phyloP scores from a whole-genome alignment of 64 coral and sea anemone species.

The Pocillopora damicornis region DNA sequence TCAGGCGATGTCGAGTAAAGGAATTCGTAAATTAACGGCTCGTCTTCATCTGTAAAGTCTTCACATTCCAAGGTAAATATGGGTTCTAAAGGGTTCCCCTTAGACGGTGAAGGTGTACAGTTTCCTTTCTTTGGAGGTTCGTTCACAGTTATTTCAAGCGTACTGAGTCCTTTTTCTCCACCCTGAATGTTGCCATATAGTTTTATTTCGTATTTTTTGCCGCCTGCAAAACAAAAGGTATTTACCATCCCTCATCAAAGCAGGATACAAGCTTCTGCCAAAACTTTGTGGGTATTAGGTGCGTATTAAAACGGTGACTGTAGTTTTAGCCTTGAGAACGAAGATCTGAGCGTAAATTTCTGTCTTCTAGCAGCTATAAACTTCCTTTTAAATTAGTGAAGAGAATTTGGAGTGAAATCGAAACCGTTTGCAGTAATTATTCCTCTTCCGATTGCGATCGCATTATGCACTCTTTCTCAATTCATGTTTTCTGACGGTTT shows the following conservation, averaged over 20 bases:
- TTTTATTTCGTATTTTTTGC: not conserved
- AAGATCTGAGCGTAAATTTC: no score
- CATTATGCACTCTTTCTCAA: no score
- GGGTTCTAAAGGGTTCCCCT: not conserved
- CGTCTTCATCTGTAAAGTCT: conserved; percentile 13
- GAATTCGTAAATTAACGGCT: conserved; percentile 26
- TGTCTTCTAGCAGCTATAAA: no score
- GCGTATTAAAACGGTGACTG: no score
- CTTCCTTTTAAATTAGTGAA: no score
- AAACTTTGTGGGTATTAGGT: no score
- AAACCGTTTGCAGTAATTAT: no score
- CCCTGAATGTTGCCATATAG: not conserved
- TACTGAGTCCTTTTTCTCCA: not conserved
- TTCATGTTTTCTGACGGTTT: no score
- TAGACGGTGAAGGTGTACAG: not conserved
- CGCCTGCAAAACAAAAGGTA: not conserved
- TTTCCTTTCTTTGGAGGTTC: not conserved
- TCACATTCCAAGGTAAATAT: not conserved
- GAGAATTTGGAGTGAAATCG: no score
- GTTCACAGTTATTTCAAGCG: not conserved
- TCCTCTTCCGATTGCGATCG: no score
- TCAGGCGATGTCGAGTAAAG: not conserved
- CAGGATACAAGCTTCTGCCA: not conserved
- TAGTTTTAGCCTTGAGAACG: no score
- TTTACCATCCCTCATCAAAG: not conserved